phyloP scores from a whole-genome alignment of 2,888 invertebrate species.

The Scaptodrosophila latifasciaeformis region DNA sequence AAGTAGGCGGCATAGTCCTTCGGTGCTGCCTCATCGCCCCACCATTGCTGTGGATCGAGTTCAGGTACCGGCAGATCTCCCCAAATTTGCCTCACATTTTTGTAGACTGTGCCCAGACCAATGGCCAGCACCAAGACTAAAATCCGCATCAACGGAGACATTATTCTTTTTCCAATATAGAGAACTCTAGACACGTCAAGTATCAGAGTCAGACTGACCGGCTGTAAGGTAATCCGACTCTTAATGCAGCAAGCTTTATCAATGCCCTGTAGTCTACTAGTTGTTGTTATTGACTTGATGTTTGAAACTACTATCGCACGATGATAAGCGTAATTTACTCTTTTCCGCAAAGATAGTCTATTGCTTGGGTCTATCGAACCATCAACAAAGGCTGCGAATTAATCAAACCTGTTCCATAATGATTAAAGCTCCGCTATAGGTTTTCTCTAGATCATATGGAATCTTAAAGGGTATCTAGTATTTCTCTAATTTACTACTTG shows the following conservation, averaged over 20 bases:
- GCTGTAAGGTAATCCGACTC: not conserved
- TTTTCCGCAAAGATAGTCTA: not conserved
- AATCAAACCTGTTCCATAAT: not conserved
- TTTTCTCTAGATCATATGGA: no score
- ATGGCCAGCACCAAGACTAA: constrained; percentile 58
- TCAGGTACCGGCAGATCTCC: constrained; percentile 48
- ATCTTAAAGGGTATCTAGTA: no score
- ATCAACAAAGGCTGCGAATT: not conserved
- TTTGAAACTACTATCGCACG: constrained; percentile 1
- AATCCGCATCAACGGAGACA: constrained; percentile 52
- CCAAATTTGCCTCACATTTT: constrained; percentile 41
- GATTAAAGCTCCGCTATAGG: no score
- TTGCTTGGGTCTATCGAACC: not conserved
- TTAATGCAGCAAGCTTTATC: constrained; percentile 18
- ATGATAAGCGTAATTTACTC: constrained; percentile 16
- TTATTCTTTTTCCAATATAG: constrained; percentile 15
- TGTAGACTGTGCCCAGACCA: constrained; percentile 55
- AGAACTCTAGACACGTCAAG: not conserved
- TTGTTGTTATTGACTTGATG: not conserved
- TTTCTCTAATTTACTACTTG: no score
- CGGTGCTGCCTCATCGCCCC: constrained; percentile 67
- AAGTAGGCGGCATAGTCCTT: constrained; percentile 57
- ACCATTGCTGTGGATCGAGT: constrained; percentile 64
- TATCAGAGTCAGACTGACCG: constrained; percentile 16
- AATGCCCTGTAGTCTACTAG: constrained; percentile 6